Evolutionary conservation across 2,113 vertebrate genomes (phyloP), one percentile per base, ranked within the genome.

Genomic region (Rhinolophus sinicus): DNA sequence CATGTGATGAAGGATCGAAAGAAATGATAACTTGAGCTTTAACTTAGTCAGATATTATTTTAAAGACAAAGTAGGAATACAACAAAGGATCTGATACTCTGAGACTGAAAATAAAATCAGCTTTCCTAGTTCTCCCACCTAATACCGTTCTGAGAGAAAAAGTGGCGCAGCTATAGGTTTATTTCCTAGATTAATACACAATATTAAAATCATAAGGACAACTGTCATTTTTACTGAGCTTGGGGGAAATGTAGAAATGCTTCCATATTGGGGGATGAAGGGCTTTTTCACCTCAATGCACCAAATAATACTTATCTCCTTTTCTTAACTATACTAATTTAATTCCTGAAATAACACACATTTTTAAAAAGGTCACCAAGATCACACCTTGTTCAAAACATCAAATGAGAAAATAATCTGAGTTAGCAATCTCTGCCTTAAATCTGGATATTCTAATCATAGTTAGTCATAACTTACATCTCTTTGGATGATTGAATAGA

Each of bases 261-360:
- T 93, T 86, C 65, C 18, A 24, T 24, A 89, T 58, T 3, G 0
- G 33, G 6, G 5, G 15, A 11, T 38, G 1, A 87, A 56, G 19
- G 16, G 65, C 18, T 75, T 26, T 86, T 38, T 86, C 52, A 84
- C 65, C 9, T 86, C 44, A 73, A 6, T 14, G 10, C 12, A 78
- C 47, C 64, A 86, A 52, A 91, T 94, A 72, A 94, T 14, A 90
- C 69, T 13, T 30, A 80, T 40, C 24, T 86, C 40, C 50, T 97
- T 92, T 97, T 89, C 72, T 83, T 78, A 95, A 88, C 73, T 38
- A 85, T 11, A 85, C 35, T 67, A 86, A 92, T 70, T 78, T 56
- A 94, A 85, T 52, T 30, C 62, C 40, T 93, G 40, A 90, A 93
- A 73, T 84, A 65, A 69, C 19, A 90, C 35, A 56, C 5, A 94